A percentile compares a stretch with the other conserved stretches of the same genome.
These are phyloP conservation scores for Blera fallax DNA, from an alignment of 2,888 invertebrate genomes.

Conservation along the genomic window DNA sequence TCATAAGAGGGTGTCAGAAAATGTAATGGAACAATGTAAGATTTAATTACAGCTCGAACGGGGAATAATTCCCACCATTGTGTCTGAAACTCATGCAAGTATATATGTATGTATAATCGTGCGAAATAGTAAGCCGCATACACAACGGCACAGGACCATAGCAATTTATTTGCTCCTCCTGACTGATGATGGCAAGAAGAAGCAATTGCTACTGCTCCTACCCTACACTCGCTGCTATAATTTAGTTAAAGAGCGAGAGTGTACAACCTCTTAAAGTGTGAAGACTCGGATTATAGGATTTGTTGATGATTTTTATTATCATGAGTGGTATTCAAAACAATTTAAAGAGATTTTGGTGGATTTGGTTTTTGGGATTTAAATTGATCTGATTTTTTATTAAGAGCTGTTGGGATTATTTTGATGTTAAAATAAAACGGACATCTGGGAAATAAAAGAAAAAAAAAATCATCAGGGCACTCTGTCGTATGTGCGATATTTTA, in stretches of 20 bases:
- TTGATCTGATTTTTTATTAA: conserved; percentile 20
- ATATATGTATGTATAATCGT: conserved; percentile 26
- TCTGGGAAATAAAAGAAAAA: neutral
- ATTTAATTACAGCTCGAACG: conserved; percentile 60
- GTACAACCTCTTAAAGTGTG: neutral
- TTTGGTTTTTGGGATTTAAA: neutral
- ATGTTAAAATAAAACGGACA: neutral
- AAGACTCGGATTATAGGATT: conserved; percentile 21
- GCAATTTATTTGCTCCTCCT: conserved; percentile 44
- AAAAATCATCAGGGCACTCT: neutral
- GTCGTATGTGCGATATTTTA: conserved; percentile 18
- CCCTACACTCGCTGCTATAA: conserved; percentile 12
- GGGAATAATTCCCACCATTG: conserved; percentile 50
- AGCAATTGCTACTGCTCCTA: neutral
- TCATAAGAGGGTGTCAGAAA: conserved; percentile 8
- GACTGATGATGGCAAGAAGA: conserved; percentile 32
- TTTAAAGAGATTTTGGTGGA: conserved; percentile 20
- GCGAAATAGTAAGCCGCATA: conserved; percentile 26
- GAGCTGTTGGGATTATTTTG: neutral
- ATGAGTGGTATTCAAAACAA: conserved; percentile 17
- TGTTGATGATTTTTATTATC: conserved; percentile 9
- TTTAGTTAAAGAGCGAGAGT: conserved; percentile 13
- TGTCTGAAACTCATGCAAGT: conserved; percentile 37
- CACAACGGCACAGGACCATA: conserved; percentile 14
- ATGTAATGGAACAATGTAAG: conserved; percentile 70